Evolutionary conservation across 1,140 invertebrate species (phyloP).

Genomic region (Paralvinella palmiformis): DNA sequence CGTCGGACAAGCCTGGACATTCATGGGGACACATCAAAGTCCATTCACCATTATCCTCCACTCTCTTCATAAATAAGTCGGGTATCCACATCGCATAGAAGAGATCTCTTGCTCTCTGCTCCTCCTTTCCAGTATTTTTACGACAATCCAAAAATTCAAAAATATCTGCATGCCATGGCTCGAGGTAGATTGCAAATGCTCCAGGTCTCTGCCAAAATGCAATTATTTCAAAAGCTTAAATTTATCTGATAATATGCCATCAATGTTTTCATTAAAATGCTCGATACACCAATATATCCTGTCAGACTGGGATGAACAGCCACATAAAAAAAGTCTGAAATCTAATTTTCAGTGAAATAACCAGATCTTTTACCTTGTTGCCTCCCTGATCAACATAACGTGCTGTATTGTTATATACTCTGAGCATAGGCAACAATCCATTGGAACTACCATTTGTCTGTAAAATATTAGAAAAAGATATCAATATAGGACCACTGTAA

Average conservation of each 20-base stretch:
- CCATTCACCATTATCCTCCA: slow-evolving; percentile 82
- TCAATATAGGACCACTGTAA: too few species aligned
- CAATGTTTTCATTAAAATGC: too few species aligned
- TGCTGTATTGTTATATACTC: slow-evolving; percentile 94
- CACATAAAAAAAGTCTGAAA: too few species aligned
- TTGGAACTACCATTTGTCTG: slow-evolving; percentile 89
- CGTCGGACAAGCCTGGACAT: slow-evolving; percentile 81
- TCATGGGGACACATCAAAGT: slow-evolving; percentile 95
- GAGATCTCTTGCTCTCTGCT: slow-evolving; percentile 86
- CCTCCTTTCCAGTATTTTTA: slow-evolving; percentile 88
- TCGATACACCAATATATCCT: too few species aligned
- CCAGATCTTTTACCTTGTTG: slow-evolving; percentile 65
- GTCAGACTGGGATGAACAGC: too few species aligned
- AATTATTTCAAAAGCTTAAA: not conserved
- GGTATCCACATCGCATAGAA: slow-evolving; percentile 98
- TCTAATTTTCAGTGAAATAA: not conserved
- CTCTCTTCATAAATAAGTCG: slow-evolving; percentile 96
- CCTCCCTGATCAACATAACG: slow-evolving; percentile 97
- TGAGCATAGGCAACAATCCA: slow-evolving; percentile 94
- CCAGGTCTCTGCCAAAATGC: slow-evolving; percentile 68
- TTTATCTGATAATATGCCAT: not conserved
- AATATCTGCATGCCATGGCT: slow-evolving; percentile 97
- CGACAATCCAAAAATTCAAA: slow-evolving; percentile 88
- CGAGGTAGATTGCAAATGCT: slow-evolving; percentile 96
- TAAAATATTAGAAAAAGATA: slow-evolving; percentile 21